phyloP scores from a whole-genome alignment of 2,888 invertebrate genomes.

The Noctua comes region DNA sequence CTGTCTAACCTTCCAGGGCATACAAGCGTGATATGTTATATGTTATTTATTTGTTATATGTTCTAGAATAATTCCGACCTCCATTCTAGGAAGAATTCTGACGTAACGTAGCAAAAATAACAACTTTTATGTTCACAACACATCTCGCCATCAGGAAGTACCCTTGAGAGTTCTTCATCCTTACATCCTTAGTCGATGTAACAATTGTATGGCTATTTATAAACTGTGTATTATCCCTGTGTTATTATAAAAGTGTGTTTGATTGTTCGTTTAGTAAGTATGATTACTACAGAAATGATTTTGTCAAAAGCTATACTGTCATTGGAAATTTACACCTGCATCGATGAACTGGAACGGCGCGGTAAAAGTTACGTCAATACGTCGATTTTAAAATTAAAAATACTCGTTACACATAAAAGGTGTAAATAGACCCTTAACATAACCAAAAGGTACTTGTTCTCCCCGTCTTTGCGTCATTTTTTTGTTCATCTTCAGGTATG shows the following conservation, averaged over 20 bases:
- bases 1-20: background rate
- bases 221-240: constrained; percentile 24
- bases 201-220: constrained; percentile 25
- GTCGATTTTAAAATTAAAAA: too few relatives aligned
- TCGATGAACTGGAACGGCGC: too few relatives aligned
- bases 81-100: constrained; percentile 2
- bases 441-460: too few relatives aligned
- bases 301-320: too few relatives aligned
- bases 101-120: constrained; percentile 32
- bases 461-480: too few relatives aligned
- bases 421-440: too few relatives aligned
- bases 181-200: constrained; percentile 48
- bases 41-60: too few relatives aligned
- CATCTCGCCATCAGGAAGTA: constrained; percentile 40
- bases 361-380: too few relatives aligned
- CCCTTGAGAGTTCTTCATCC: constrained; percentile 41
- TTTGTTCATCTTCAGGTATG: too few relatives aligned
- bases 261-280: background rate
- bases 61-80: background rate
- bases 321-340: too few relatives aligned
- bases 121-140: constrained; percentile 16
- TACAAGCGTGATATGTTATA: background rate
- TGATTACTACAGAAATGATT: too few relatives aligned
- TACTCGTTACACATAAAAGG: too few relatives aligned
- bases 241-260: constrained; percentile 4